Evolutionary conservation across 2,888 invertebrate species (phyloP), one percentile per base, ranked within the genome.

Genomic region (Didymodactylos carnosus): DNA sequence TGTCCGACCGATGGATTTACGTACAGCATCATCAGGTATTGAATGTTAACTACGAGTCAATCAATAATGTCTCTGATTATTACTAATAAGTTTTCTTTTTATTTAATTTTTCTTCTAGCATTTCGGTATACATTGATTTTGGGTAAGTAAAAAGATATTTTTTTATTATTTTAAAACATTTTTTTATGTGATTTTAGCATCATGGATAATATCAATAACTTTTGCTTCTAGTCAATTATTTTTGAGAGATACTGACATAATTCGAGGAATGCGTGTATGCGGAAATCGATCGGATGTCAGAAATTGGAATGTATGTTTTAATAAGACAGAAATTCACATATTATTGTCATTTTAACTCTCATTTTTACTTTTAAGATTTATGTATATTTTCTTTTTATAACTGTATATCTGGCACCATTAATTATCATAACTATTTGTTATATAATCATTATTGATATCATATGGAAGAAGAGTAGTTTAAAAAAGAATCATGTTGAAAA

Each of bases 361-460:
- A 8, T 29, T 0, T 19, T 0, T 62, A 35, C n/a, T 43, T 19
- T 43, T 25, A 35, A 62, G 62, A 35, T 35, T 35, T 62, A 62
- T 35, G 62, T 62, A 6, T 62, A 62, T 62, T 62, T 62, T 35
- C 19, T 62, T 19, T 62, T 62, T 62, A 19, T 62, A 10, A 35
- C 62, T 19, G 8, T 62, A 8, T 62, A 62, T 62, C 62, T 62
- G 29, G 62, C 91, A 39, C 94, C 94, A 0, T 90, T 92, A 0
- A 80, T 92, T 73, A 89, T 93, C 78, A 94, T 94, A 76, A 88
- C 90, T 6, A 89, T 89, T 6, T 94, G 94, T 82, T 94, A 94
- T 82, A 88, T 90, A 13, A 88, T 92, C 78, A 94, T 94, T 79
- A 91, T 94, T 2, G 87, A 89, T 80, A 92, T 93, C 13, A 93